These are phyloP conservation scores for Brachionus rotundiformis DNA, from an alignment of 1,140 invertebrate species.

Conservation along the genomic window DNA sequence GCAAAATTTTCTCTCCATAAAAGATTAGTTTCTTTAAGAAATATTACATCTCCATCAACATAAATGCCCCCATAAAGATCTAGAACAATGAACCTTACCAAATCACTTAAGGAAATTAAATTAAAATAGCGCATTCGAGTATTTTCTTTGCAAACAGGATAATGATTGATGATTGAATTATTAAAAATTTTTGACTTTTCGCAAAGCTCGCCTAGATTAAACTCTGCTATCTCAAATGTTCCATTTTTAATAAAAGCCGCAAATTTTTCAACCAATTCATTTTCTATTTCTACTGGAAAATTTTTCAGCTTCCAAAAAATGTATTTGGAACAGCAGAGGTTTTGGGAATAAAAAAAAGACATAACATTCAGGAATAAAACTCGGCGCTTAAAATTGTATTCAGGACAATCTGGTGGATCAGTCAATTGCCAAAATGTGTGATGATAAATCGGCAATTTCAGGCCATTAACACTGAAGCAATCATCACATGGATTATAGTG, in stretches of 20 bases:
- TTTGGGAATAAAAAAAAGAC: conserved; percentile 40
- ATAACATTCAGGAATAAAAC: conserved; percentile 28
- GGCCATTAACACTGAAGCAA: background rate
- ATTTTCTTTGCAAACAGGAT: conserved; percentile 12
- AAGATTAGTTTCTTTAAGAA: background rate
- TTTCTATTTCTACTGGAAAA: conserved; percentile 7
- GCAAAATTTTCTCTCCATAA: conserved; percentile 32
- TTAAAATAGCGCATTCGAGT: background rate
- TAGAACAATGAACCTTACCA: conserved; percentile 16
- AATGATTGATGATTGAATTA: background rate
- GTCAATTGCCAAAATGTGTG: conserved; percentile 50
- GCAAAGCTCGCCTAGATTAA: background rate
- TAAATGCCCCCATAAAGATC: conserved; percentile 45
- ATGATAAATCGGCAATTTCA: background rate
- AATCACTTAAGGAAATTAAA: conserved; percentile 22
- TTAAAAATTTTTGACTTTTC: background rate
- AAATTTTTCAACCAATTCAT: background rate
- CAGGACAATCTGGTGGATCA: background rate
- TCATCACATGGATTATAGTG: background rate
- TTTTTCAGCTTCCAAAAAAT: conserved; percentile 42
- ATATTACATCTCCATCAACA: conserved; percentile 43
- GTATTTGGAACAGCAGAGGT: conserved; percentile 25
- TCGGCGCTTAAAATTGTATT: background rate
- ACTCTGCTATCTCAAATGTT: background rate
- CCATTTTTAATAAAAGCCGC: background rate